phyloP scores from a whole-genome alignment of 2,113 vertebrate genomes.

The Neolamprologus ventralis region DNA sequence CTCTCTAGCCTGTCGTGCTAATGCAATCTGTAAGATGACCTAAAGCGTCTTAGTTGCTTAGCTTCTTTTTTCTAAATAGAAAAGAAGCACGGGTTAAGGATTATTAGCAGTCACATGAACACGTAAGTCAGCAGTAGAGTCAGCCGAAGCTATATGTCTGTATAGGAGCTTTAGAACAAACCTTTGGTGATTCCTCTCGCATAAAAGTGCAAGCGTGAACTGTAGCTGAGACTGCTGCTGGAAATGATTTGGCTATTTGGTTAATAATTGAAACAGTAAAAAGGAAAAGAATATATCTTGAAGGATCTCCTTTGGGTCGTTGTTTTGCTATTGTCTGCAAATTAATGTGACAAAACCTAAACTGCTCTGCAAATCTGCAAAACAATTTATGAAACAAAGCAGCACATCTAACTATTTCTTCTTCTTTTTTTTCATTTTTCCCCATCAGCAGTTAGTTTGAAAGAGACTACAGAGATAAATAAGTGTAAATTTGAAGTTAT shows the following conservation, averaged over 20 bases:
- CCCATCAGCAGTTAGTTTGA: not conserved
- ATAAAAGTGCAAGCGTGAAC: not conserved
- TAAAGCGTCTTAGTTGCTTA: conserved; percentile 4
- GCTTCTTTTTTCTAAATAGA: not conserved
- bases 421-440: not conserved
- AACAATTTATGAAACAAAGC: not conserved
- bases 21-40: conserved; percentile 22
- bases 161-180: not conserved
- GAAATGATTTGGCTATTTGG: not conserved
- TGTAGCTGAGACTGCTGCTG: not conserved
- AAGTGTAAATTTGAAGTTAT: not conserved
- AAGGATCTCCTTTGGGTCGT: not conserved
- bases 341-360: not conserved
- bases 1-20: not conserved
- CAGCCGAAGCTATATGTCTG: not conserved
- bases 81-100: conserved; percentile 7
- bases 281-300: not conserved
- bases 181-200: not conserved
- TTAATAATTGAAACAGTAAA: not conserved
- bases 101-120: not conserved
- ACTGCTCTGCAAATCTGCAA: not conserved
- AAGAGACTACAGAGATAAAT: not conserved
- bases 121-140: not conserved
- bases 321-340: not conserved
- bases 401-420: not conserved